Evolutionary conservation across 2,113 vertebrate species (phyloP), one percentile per base, ranked within the genome.

Genomic region (Actenoides lindsayi): DNA sequence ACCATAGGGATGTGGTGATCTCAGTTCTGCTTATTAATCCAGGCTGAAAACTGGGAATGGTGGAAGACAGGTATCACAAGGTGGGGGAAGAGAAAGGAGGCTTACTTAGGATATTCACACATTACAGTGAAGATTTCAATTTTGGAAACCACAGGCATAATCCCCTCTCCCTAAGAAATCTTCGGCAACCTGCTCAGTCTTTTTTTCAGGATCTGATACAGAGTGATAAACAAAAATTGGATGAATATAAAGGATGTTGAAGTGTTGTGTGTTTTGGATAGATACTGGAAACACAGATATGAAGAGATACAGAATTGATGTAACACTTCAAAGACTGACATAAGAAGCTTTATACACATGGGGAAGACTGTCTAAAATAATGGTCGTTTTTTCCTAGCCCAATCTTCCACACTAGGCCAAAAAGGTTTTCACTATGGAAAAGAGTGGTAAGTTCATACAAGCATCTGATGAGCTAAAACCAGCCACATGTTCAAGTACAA

Each of bases 1-100:
- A 46, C 11, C 33, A 30, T 5, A 50, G 11, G 18, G 16, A 48
- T 0, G 0, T 15, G 16, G 23, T 27, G 7, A 63, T 7, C 14
- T 84, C 9, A 21, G 23, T 8, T 89, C 71, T 75, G 8, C 5
- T 79, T 65, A 71, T 57, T 28, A 75, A n/a, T 28, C 19, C 70
- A 76, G 17, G 20, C 9, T 82, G 25, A 62, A 82, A 83, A 48
- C 19, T 46, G 19, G 23, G 13, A 62, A 41, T 13, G 9, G 3
- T 5, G 16, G 28, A 85, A 54, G 31, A 13, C 0, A 1, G 9
- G 10, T 69, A 24, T 65, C 44, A 57, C 16, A 79, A 51, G 9
- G 3, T 6, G 4, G 15, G 12, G 11, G 5, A 83, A 68, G 8
- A 65, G 19, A 86, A 70, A 64, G 8, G 23, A 42, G 5, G 3